Conservation (phyloP, 2,797 vertebrate genomes). For the Schizopygopsis pylzovi region DNA sequence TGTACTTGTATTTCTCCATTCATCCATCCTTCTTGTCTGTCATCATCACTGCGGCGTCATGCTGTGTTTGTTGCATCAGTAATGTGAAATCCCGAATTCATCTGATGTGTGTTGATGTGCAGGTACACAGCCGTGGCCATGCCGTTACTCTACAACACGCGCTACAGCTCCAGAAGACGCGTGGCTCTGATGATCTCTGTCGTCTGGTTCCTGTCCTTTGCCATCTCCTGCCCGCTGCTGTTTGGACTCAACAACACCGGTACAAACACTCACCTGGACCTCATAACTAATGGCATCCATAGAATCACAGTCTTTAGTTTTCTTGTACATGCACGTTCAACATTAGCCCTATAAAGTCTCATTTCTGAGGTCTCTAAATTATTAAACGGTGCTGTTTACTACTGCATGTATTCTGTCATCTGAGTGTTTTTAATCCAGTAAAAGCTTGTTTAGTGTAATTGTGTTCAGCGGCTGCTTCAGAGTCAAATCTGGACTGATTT, state of each 20-base stretch:
- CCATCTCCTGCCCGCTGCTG: slow-evolving; percentile 65
- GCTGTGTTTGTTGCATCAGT: neutral
- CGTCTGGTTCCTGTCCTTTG: slow-evolving; percentile 66
- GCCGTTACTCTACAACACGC: slow-evolving; percentile 63
- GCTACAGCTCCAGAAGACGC: slow-evolving; percentile 60
- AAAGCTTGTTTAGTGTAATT: too few relatives aligned
- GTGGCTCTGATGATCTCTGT: slow-evolving; percentile 62
- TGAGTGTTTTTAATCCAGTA: too few relatives aligned
- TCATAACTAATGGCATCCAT: neutral
- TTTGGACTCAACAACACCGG: slow-evolving; percentile 65
- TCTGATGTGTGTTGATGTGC: slow-evolving; percentile 3
- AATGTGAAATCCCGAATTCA: neutral
- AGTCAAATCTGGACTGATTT: too few relatives aligned
- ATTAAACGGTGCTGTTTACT: too few relatives aligned
- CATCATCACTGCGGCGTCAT: neutral
- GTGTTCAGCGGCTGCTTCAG: too few relatives aligned
- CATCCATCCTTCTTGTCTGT: too few relatives aligned
- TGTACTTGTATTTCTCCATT: too few relatives aligned
- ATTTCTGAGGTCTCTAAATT: too few relatives aligned
- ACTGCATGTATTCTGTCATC: too few relatives aligned
- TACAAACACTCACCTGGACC: neutral
- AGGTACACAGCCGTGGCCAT: slow-evolving; percentile 67
- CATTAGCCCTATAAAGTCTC: too few relatives aligned
- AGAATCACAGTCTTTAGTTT: neutral
- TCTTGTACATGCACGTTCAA: neutral